Evolutionary conservation across 2,113 vertebrate genomes (phyloP).

Genomic region (Hystrix cristata): DNA sequence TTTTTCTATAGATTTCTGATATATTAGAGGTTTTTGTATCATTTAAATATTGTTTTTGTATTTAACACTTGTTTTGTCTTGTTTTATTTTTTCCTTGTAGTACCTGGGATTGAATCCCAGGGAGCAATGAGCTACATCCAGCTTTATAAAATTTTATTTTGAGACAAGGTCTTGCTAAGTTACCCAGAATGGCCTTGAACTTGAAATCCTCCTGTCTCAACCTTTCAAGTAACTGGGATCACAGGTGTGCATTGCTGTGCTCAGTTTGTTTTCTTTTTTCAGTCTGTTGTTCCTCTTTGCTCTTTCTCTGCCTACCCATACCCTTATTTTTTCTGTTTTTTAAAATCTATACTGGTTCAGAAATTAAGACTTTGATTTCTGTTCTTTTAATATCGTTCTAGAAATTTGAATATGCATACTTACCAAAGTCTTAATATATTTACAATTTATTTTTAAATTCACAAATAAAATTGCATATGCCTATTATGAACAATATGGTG

Average conservation of each 20-base stretch:
- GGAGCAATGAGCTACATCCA: background rate
- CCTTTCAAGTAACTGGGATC: background rate
- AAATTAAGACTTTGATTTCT: conserved; percentile 53
- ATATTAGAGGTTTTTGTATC: background rate
- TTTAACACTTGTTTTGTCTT: background rate
- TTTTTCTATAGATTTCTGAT: background rate
- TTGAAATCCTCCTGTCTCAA: background rate
- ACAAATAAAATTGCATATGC: background rate
- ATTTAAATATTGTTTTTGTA: conserved; percentile 9
- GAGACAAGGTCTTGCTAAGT: background rate
- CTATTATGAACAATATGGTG: background rate
- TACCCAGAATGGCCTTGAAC: background rate
- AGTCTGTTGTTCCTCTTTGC: background rate
- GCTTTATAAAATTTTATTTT: background rate
- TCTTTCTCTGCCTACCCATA: background rate
- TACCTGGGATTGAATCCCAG: background rate
- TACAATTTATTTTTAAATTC: background rate
- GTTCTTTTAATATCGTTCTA: conserved; percentile 20
- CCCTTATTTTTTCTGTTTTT: background rate
- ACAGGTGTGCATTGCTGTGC: background rate
- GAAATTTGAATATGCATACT: conserved; percentile 1
- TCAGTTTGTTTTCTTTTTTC: background rate
- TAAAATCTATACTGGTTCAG: background rate
- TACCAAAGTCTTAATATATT: background rate
- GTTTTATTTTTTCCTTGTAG: background rate